phyloP scores from a whole-genome alignment of 2,113 vertebrate genomes.

The Vicugna pacos region DNA sequence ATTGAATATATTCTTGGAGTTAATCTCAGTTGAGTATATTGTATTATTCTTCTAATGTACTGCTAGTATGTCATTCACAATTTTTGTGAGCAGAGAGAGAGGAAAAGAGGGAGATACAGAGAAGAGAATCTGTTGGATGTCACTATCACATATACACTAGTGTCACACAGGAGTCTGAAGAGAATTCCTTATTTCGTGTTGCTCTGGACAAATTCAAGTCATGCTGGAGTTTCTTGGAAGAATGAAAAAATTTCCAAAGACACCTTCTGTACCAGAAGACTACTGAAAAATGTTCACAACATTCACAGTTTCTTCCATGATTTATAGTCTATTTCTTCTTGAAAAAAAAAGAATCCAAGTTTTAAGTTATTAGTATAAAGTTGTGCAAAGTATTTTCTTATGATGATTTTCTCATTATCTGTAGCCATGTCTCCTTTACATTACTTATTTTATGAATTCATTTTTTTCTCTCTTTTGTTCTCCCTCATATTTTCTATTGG shows the following conservation, averaged over 20 bases:
- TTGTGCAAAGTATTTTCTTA: not conserved
- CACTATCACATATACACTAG: not conserved
- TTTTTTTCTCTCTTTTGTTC: not conserved
- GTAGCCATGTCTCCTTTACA: not conserved
- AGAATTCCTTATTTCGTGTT: conserved; percentile 51
- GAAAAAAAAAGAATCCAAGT: not conserved
- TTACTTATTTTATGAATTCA: not conserved
- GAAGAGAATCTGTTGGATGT: not conserved
- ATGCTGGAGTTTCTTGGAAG: conserved; percentile 38
- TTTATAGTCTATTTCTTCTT: not conserved
- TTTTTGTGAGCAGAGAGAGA: not conserved
- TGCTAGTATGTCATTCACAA: conserved; percentile 8
- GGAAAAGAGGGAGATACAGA: not conserved
- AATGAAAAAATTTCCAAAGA: conserved; percentile 34
- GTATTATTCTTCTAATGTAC: not conserved
- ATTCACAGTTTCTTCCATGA: conserved; percentile 33
- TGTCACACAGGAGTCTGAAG: conserved; percentile 27
- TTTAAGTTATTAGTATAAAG: not conserved
- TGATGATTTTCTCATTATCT: conserved; percentile 11
- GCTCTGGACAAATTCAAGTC: conserved; percentile 67
- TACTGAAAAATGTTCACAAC: conserved; percentile 36
- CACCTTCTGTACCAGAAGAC: conserved; percentile 39
- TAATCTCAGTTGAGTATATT: not conserved
- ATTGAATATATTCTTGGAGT: not conserved
- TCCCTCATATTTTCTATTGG: not conserved